Evolutionary conservation across 1,140 invertebrate genomes (phyloP).

Genomic region (Calephelis nemesis): DNA sequence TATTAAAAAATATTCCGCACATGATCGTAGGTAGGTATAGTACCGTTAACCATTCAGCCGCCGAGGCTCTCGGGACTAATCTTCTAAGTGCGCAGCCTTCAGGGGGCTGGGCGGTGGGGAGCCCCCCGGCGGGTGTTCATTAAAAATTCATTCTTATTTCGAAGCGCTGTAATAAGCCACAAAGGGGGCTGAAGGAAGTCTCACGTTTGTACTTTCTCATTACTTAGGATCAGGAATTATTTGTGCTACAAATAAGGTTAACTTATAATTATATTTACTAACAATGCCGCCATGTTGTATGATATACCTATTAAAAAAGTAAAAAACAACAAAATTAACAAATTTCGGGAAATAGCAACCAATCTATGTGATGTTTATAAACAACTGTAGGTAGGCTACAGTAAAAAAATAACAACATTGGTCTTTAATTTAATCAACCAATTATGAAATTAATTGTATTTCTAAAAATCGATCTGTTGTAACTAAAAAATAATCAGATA

Average conservation of each 20-base stretch:
- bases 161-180: constrained; percentile 66
- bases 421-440: too few relatives aligned
- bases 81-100: constrained; percentile 73
- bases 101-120: constrained; percentile 36
- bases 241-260: constrained; percentile 29
- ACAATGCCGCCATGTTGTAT: too few relatives aligned
- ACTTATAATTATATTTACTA: constrained; percentile 10
- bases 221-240: constrained; percentile 47
- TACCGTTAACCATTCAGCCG: constrained; percentile 55
- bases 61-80: constrained; percentile 70
- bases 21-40: constrained; percentile 36
- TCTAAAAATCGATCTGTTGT: too few relatives aligned
- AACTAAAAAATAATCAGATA: too few relatives aligned
- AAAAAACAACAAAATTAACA: too few relatives aligned
- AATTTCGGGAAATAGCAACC: too few relatives aligned
- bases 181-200: constrained; percentile 38
- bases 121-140: constrained; percentile 52
- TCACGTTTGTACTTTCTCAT: constrained; percentile 51
- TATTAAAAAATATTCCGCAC: constrained; percentile 32
- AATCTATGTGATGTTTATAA: too few relatives aligned
- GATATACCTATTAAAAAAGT: too few relatives aligned
- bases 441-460: too few relatives aligned
- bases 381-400: too few relatives aligned
- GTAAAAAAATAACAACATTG: too few relatives aligned
- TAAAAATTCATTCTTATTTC: constrained; percentile 79